Evolutionary conservation across 2,888 invertebrate genomes (phyloP), one percentile per base, ranked within the genome.

Genomic region (Lathronympha strigana): DNA sequence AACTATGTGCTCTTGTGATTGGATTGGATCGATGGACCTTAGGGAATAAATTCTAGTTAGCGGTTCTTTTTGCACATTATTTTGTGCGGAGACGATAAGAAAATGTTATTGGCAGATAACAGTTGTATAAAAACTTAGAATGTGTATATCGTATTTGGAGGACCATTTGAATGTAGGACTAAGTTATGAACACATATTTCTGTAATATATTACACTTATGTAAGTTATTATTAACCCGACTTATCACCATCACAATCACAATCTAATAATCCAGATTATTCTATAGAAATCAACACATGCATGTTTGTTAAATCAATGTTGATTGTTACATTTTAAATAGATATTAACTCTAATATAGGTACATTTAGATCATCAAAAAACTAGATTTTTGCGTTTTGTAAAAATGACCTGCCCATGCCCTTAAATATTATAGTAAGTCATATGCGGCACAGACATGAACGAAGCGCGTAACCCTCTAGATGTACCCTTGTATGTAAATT

Each of bases 41-140:
- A 21, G 66, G 66, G 66, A 61, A 66, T 60, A 40, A 38, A 38
- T 49, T 49, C 38, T 61, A 54, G 66, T 60, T 64, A 61, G 60
- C 60, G 45, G 60, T 47, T 47, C 23, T 53, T 40, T 60, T 66
- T 54, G 53, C 54, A 38, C 47, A 47, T 54, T 66, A 47, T 40
- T 66, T 58, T 43, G 33, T 28, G 19, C 31, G 43, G 23, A 15
- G 17, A 50, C 13, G 28, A 51, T 19, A 15, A n/a, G 25, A 61
- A 51, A 31, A 17, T 61, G 15, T 2, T 21, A 61, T 47, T 45
- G 36, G 49, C 49, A 49, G 36, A 36, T 23, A 50, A 38, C 11
- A 19, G 25, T 54, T 1, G 25, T 54, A 40, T 54, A 54, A 53
- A 17, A 9, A 5, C 2, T 17, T 54, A 15, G 11, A 25, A 38